Evolutionary conservation across 1,140 invertebrate genomes (phyloP).

Genomic region (Sycobia sp.): DNA sequence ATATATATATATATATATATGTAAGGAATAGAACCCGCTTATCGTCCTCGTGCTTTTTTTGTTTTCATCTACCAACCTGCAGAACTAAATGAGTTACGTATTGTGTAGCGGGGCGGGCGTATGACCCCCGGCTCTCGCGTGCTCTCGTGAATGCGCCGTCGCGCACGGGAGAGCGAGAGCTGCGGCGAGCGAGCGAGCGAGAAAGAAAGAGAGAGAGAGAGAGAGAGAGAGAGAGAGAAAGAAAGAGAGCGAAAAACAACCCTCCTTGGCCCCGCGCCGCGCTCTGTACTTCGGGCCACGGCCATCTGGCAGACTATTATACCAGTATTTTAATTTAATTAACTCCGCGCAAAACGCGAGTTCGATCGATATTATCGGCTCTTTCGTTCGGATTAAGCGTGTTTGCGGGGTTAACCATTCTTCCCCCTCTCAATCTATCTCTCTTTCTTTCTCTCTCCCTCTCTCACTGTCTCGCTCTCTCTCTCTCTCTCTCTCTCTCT

Average conservation of each 20-base stretch:
- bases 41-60: constrained; percentile 42
- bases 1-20: too few relatives aligned
- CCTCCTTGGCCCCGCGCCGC: constrained; percentile 46
- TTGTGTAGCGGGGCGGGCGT: constrained; percentile 41
- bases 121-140: background rate
- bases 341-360: constrained; percentile 53
- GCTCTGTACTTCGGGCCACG: constrained; percentile 52
- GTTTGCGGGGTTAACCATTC: constrained; percentile 42
- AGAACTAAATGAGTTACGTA: constrained; percentile 60
- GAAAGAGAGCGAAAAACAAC: background rate
- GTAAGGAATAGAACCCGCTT: too few relatives aligned
- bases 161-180: constrained; percentile 3
- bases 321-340: constrained; percentile 63
- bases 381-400: constrained; percentile 58
- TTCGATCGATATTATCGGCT: constrained; percentile 61
- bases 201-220: too few relatives aligned
- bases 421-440: too few relatives aligned
- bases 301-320: constrained; percentile 61
- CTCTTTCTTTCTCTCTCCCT: too few relatives aligned
- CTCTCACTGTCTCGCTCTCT: too few relatives aligned
- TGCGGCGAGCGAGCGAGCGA: too few relatives aligned
- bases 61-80: constrained; percentile 59
- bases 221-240: too few relatives aligned
- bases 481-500: too few relatives aligned
- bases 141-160: background rate